phyloP scores from a whole-genome alignment of 2,888 invertebrate genomes.

The Julus scanicus region DNA sequence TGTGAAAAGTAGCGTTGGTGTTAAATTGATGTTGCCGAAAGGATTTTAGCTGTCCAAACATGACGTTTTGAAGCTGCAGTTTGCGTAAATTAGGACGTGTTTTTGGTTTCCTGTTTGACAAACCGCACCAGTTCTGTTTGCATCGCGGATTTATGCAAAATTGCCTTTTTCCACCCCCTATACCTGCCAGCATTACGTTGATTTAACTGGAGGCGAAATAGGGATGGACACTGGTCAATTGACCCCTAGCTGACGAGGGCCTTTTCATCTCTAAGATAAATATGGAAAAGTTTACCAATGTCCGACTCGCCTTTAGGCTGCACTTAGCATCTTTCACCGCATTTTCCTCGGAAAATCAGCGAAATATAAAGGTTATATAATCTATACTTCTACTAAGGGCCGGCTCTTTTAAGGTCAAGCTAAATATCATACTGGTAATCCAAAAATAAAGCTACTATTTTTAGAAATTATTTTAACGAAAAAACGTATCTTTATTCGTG shows the following conservation, averaged over 20 bases:
- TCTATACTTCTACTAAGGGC: not conserved
- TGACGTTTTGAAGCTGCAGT: not conserved
- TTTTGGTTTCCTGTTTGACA: not conserved
- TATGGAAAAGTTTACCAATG: not conserved
- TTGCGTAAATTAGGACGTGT: not conserved
- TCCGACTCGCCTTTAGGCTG: not conserved
- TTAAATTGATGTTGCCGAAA: not conserved
- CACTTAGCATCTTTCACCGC: not conserved
- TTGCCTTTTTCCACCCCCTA: not conserved
- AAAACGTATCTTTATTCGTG: too few relatives aligned
- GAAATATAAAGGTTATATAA: not conserved
- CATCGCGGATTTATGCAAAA: conserved; percentile 26
- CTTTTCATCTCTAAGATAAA: not conserved
- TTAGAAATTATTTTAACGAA: too few relatives aligned
- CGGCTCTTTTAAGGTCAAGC: too few relatives aligned
- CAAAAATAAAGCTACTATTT: too few relatives aligned
- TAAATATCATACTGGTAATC: too few relatives aligned
- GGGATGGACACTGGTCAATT: not conserved
- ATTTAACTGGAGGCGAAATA: too few relatives aligned
- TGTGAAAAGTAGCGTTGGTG: not conserved
- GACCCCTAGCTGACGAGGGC: not conserved
- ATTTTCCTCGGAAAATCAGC: not conserved
- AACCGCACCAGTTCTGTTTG: conserved; percentile 14
- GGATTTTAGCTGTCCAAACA: conserved; percentile 23
- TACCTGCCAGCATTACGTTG: not conserved